Evolutionary conservation across 2,797 vertebrate genomes (phyloP).

Genomic region (Ambastaia sidthimunki): DNA sequence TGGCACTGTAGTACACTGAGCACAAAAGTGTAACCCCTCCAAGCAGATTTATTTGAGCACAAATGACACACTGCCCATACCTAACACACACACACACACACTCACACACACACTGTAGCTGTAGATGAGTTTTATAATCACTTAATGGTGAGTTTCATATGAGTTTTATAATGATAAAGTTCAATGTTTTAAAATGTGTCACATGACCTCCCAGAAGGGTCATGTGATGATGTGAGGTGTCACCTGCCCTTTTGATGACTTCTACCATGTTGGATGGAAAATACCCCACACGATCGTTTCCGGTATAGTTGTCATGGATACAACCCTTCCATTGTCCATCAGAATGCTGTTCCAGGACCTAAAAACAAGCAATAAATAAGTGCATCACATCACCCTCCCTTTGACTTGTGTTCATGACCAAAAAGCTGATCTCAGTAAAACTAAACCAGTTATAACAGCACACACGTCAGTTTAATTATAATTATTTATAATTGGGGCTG

Average conservation of each 20-base stretch:
- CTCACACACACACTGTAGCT: too few relatives aligned
- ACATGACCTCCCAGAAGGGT: constrained; percentile 60
- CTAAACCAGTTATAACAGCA: too few relatives aligned
- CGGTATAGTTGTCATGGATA: constrained; percentile 97
- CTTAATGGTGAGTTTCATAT: constrained; percentile 47
- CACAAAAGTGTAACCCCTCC: too few relatives aligned
- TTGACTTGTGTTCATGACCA: too few relatives aligned
- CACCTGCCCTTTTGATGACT: constrained; percentile 95
- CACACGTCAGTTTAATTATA: too few relatives aligned
- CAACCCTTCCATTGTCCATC: constrained; percentile 98
- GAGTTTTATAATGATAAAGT: constrained; percentile 6
- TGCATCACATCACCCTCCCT: too few relatives aligned
- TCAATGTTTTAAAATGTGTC: constrained; percentile 46
- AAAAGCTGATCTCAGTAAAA: too few relatives aligned
- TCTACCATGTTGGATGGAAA: constrained; percentile 95
- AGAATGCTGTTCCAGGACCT: constrained; percentile 96
- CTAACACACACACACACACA: constrained; percentile 16
- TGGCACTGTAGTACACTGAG: too few relatives aligned
- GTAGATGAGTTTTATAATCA: too few relatives aligned
- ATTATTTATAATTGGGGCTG: too few relatives aligned
- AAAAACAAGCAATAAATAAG: constrained; percentile 8
- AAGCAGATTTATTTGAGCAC: too few relatives aligned
- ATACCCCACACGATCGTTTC: constrained; percentile 95
- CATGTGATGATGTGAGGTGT: constrained; percentile 66
- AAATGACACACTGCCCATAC: constrained; percentile 16